Evolutionary conservation across 2,797 vertebrate genomes (phyloP).

Genomic region (Astyanax mexicanus): DNA sequence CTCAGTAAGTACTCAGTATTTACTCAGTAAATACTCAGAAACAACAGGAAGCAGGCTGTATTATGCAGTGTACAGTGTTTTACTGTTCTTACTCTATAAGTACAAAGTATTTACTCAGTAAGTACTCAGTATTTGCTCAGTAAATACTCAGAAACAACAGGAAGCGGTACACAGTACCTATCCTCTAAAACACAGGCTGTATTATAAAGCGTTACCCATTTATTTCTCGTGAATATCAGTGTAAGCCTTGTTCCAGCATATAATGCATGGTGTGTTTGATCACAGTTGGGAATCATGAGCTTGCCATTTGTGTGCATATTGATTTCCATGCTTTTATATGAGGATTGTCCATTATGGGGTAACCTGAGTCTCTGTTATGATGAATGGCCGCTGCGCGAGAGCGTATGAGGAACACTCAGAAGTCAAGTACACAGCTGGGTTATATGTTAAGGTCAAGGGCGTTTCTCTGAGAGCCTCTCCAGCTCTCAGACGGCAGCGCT

Average conservation of each 20-base stretch:
- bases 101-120: too few species aligned
- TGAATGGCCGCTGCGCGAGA: constrained; percentile 58
- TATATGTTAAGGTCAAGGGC: constrained; percentile 34
- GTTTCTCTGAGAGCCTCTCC: constrained; percentile 19
- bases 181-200: too few species aligned
- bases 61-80: too few species aligned
- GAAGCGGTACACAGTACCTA: too few species aligned
- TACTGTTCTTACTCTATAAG: too few species aligned
- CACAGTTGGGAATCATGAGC: constrained; percentile 70
- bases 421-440: background rate
- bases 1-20: too few species aligned
- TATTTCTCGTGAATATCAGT: constrained; percentile 53
- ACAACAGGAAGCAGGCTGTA: too few species aligned
- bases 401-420: constrained; percentile 20
- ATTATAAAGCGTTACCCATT: too few species aligned
- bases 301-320: constrained; percentile 73
- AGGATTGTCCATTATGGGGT: constrained; percentile 75
- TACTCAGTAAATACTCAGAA: too few species aligned
- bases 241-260: constrained; percentile 63
- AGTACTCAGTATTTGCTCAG: too few species aligned
- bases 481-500: background rate
- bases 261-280: constrained; percentile 72
- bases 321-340: constrained; percentile 77
- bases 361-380: constrained; percentile 71
- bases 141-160: too few species aligned